Conservation (phyloP, 2,113 vertebrate species). For the Brachypteracias leptosomus region DNA sequence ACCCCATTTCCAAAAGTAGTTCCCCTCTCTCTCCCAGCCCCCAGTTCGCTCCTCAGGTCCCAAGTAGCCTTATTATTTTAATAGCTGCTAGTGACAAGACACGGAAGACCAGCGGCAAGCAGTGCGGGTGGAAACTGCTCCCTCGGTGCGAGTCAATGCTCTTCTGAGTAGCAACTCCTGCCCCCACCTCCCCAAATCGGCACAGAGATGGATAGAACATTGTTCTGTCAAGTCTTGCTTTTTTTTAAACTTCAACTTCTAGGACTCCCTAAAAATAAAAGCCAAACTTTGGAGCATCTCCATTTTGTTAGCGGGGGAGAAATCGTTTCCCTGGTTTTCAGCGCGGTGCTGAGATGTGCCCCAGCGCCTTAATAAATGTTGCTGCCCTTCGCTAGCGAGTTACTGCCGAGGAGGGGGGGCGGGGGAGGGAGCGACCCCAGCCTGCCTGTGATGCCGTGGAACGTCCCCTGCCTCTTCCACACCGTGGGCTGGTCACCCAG, state of each 20-base stretch:
- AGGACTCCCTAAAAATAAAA: not conserved
- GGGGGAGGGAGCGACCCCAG: not conserved
- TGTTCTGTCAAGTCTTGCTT: not conserved
- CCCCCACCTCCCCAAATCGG: not conserved
- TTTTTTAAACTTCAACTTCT: not conserved
- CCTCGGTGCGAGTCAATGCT: not conserved
- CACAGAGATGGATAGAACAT: not conserved
- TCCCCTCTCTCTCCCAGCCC: too few species aligned
- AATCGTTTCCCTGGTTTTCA: not conserved
- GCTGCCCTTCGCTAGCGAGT: not conserved
- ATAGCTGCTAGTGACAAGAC: not conserved
- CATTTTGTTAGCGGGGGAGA: not conserved
- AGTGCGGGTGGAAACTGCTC: not conserved
- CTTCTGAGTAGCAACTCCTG: not conserved
- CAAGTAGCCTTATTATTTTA: not conserved
- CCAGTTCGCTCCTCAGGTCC: not conserved
- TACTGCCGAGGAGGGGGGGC: not conserved
- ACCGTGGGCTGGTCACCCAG: not conserved
- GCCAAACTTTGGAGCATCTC: not conserved
- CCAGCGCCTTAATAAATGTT: accelerated
- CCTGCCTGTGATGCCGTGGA: not conserved
- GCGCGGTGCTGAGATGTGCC: not conserved
- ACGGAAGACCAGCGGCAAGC: not conserved
- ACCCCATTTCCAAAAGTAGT: not conserved
- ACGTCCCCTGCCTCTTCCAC: not conserved